Conservation (phyloP, 2,113 vertebrate species). For the Nycticebus coucang region DNA sequence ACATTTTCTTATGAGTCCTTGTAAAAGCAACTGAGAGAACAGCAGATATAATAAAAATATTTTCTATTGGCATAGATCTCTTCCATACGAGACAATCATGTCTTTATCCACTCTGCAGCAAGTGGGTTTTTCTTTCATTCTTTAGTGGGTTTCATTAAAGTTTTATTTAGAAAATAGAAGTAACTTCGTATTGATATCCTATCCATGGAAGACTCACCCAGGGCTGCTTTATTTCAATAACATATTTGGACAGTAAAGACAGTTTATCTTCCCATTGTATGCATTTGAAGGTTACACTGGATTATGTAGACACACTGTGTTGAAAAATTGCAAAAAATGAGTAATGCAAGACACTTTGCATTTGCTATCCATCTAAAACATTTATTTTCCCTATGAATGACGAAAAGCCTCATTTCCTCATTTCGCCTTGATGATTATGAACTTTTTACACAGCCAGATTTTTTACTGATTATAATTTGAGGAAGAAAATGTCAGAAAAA, state of each 20-base stretch:
- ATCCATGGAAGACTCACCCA: neutral
- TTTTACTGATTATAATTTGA: slow-evolving; percentile 75
- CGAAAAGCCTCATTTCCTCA: slow-evolving; percentile 53
- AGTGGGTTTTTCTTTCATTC: neutral
- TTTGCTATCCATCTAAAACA: neutral
- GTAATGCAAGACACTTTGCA: slow-evolving; percentile 26
- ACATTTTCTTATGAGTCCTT: neutral
- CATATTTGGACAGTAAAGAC: neutral
- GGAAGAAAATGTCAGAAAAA: slow-evolving; percentile 75
- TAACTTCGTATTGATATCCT: neutral
- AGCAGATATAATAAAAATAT: neutral
- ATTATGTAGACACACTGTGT: neutral
- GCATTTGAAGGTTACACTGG: neutral
- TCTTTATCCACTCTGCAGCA: neutral
- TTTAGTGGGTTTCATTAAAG: neutral
- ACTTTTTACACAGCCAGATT: slow-evolving; percentile 48
- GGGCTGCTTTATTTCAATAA: neutral
- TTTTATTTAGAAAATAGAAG: neutral
- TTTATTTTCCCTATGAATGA: slow-evolving; percentile 54
- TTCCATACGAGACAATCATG: neutral
- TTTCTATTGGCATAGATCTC: neutral
- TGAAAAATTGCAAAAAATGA: neutral
- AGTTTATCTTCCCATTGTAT: neutral
- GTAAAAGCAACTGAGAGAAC: neutral
- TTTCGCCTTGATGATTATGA: slow-evolving; percentile 62